A percentile compares a stretch with the other conserved stretches of the same genome.
Conservation (phyloP, 1,140 invertebrate genomes). For the Drosophila albomicans region DNA sequence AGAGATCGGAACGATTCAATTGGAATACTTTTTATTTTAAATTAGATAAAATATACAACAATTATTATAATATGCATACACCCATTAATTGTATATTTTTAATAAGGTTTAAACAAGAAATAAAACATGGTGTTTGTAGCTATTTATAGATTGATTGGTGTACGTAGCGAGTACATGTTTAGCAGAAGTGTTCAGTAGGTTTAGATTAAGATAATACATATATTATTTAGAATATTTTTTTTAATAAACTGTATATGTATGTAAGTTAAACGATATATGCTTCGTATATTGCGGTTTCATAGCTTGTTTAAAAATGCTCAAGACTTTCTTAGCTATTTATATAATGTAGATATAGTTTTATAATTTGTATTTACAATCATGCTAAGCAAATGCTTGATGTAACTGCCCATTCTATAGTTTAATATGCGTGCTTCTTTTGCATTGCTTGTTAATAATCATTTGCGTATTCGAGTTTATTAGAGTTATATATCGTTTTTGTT, state of each 20-base stretch:
- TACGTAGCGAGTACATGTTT: conserved; percentile 34
- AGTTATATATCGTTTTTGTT: conserved; percentile 42
- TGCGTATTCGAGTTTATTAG: conserved; percentile 39
- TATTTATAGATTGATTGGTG: conserved; percentile 28
- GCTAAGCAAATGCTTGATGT: conserved; percentile 7
- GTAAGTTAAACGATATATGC: conserved; percentile 43
- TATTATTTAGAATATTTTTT: conserved; percentile 31
- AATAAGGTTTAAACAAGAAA: conserved; percentile 50
- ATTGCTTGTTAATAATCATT: conserved; percentile 23
- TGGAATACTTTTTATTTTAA: conserved; percentile 61
- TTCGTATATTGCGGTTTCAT: conserved; percentile 50
- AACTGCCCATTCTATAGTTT: conserved; percentile 7
- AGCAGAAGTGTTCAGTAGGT: conserved; percentile 28
- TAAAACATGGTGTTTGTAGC: conserved; percentile 45
- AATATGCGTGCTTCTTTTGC: conserved; percentile 11
- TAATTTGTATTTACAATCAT: conserved; percentile 44
- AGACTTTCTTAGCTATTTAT: conserved; percentile 22
- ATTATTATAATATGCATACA: conserved; percentile 52
- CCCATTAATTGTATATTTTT: conserved; percentile 41
- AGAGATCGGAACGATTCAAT: conserved; percentile 18
- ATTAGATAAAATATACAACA: conserved; percentile 64
- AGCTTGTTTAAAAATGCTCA: conserved; percentile 44
- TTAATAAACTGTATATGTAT: conserved; percentile 36
- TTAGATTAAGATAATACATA: conserved; percentile 29
- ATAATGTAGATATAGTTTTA: not conserved